Percentiles rank a stretch among this genome's conserved stretches.
Evolutionary conservation across 2,888 invertebrate genomes (phyloP).

Genomic region (Nymphalis c-album): DNA sequence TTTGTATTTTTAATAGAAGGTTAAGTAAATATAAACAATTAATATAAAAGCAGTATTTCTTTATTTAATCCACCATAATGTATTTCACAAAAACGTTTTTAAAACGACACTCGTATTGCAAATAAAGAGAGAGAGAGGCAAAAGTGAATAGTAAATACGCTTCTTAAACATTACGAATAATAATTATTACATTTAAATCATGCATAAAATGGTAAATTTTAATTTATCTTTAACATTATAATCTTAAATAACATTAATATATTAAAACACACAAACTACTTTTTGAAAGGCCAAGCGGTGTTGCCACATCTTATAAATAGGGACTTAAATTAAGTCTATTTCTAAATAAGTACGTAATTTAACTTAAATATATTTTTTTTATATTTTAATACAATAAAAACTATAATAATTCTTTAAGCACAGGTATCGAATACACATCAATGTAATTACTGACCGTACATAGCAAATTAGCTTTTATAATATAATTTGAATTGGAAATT

Average conservation of each 20-base stretch:
- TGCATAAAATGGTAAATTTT: slow-evolving; percentile 45
- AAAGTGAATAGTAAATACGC: slow-evolving; percentile 69
- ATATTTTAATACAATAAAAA: slow-evolving; percentile 39
- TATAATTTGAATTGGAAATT: slow-evolving; percentile 45
- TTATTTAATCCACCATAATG: slow-evolving; percentile 71
- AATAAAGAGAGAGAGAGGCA: slow-evolving; percentile 73
- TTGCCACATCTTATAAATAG: slow-evolving; percentile 68
- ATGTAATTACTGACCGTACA: slow-evolving; percentile 45
- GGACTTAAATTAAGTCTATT: slow-evolving; percentile 31
- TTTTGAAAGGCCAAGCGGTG: slow-evolving; percentile 81
- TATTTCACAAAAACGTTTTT: slow-evolving; percentile 79
- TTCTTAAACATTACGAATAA: slow-evolving; percentile 49
- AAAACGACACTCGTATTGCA: slow-evolving; percentile 80
- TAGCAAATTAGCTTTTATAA: slow-evolving; percentile 44
- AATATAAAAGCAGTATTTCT: slow-evolving; percentile 48
- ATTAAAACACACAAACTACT: slow-evolving; percentile 68
- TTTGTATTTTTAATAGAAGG: no score
- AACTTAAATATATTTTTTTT: slow-evolving; percentile 48
- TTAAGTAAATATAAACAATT: slow-evolving; percentile 28
- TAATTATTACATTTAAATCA: slow-evolving; percentile 45
- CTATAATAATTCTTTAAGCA: slow-evolving; percentile 36
- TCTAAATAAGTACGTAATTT: slow-evolving; percentile 59
- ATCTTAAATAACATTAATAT: slow-evolving; percentile 60
- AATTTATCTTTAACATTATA: slow-evolving; percentile 44
- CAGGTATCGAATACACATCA: slow-evolving; percentile 24